Percentiles rank a stretch among this genome's conserved stretches.
Evolutionary conservation across 1,140 invertebrate genomes (phyloP).

Genomic region (Drosophila hydei): DNA sequence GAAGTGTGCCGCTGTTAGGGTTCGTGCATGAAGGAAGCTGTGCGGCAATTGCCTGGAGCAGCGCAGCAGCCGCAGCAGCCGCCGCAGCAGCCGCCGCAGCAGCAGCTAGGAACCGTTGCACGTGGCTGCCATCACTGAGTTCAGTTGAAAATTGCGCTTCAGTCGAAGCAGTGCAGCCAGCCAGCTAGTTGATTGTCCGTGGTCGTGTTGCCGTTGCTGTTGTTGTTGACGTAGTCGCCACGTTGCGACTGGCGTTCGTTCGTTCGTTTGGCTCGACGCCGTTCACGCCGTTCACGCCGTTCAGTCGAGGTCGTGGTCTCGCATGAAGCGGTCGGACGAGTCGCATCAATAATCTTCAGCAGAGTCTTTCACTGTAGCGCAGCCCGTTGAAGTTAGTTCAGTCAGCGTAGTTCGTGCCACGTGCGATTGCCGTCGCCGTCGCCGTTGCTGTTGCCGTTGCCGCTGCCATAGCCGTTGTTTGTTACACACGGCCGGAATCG

Average conservation of each 20-base stretch:
- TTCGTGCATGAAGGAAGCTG: constrained; percentile 20
- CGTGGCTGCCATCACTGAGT: not conserved
- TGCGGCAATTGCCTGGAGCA: constrained; percentile 11
- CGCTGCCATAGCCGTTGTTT: not conserved
- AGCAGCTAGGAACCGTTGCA: not conserved
- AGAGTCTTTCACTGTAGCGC: not conserved
- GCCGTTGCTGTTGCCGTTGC: not conserved
- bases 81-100: not conserved
- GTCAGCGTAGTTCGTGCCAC: constrained; percentile 20
- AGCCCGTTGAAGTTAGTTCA: constrained; percentile 2
- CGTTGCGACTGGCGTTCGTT: constrained; percentile 18
- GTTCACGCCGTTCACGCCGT: constrained; percentile 2
- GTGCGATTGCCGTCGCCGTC: constrained; percentile 5
- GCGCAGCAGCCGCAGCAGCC: constrained; percentile 15
- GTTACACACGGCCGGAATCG: not conserved
- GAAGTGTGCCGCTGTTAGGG: constrained; percentile 40
- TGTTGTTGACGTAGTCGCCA: constrained; percentile 14
- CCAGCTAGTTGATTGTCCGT: constrained; percentile 12
- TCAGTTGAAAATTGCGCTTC: constrained; percentile 17
- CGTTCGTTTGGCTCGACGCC: constrained; percentile 8
- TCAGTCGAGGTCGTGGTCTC: constrained; percentile 69
- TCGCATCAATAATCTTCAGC: constrained; percentile 14
- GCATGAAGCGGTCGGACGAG: constrained; percentile 50
- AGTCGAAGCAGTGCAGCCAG: constrained; percentile 47
- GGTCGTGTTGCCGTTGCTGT: constrained; percentile 25